Conservation (phyloP, 2,797 vertebrate species). For the Leptoclinus maculatus region DNA sequence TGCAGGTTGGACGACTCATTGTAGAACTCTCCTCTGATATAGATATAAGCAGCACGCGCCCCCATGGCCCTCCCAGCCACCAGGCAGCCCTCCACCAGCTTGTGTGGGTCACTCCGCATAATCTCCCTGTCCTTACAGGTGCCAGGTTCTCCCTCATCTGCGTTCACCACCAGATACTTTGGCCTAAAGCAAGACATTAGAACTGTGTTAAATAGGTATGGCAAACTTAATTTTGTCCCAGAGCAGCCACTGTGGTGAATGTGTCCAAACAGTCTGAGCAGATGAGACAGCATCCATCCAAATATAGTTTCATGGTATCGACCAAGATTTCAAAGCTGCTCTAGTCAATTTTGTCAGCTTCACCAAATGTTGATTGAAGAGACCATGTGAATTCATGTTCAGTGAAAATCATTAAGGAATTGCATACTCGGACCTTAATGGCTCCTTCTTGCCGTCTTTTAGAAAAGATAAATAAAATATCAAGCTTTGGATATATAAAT, state of each 20-base stretch:
- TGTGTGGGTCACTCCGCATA: constrained; percentile 95
- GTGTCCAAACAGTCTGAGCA: neutral
- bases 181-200: constrained; percentile 80
- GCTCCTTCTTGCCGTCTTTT: neutral
- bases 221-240: neutral
- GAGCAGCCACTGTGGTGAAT: neutral
- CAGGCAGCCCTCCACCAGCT: constrained; percentile 96
- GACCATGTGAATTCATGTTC: neutral
- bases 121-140: constrained; percentile 98
- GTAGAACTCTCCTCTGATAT: constrained; percentile 97
- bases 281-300: neutral
- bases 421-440: neutral
- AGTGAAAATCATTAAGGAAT: neutral
- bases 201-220: neutral
- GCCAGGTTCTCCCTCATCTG: constrained; percentile 95
- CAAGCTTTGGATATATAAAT: neutral
- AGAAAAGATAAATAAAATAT: neutral
- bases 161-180: constrained; percentile 98
- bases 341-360: neutral
- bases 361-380: neutral
- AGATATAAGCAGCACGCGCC: constrained; percentile 94
- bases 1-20: constrained; percentile 97
- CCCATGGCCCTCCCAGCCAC: constrained; percentile 93
- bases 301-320: neutral
- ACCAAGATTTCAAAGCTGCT: neutral